Percentiles rank a stretch among this genome's conserved stretches.
Conservation (phyloP, 1,140 invertebrate genomes). For the Musca domestica region DNA sequence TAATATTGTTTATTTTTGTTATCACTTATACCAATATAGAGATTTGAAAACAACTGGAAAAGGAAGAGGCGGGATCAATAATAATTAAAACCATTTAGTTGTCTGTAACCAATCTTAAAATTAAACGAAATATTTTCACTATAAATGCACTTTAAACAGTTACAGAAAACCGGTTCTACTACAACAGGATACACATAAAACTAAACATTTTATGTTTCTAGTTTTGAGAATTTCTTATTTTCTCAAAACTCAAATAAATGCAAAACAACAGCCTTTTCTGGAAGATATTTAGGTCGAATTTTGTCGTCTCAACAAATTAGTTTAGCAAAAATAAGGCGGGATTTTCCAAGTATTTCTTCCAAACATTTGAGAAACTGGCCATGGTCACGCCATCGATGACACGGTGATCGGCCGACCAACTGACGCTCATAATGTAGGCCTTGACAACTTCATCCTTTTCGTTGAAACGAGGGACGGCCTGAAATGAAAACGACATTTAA, state of each 20-base stretch:
- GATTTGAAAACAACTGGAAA: too few relatives aligned
- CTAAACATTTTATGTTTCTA: neutral
- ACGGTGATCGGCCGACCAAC: conserved; percentile 95
- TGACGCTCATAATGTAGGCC: conserved; percentile 77
- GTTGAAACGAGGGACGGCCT: conserved; percentile 80
- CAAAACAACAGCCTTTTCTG: conserved; percentile 44
- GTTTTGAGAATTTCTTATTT: too few relatives aligned
- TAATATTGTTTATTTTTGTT: too few relatives aligned
- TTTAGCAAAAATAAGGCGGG: conserved; percentile 64
- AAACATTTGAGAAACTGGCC: conserved; percentile 89
- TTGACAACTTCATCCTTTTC: conserved; percentile 68
- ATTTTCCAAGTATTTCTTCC: conserved; percentile 91
- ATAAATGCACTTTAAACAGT: conserved; percentile 24
- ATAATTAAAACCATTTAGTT: neutral
- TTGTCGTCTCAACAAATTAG: conserved; percentile 19
- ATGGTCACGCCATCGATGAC: conserved; percentile 97
- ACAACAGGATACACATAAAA: neutral
- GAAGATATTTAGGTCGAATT: neutral
- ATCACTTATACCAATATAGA: too few relatives aligned
- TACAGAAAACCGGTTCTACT: neutral
- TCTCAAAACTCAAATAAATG: conserved; percentile 41
- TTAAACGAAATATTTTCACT: conserved; percentile 7
- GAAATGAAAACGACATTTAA: conserved; percentile 40
- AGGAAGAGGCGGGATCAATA: too few relatives aligned
- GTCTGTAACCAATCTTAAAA: conserved; percentile 19